A percentile compares a stretch with the other conserved stretches of the same genome.
Conservation (phyloP, 2,797 vertebrate species). For the Threskiornis aethiopicus region DNA sequence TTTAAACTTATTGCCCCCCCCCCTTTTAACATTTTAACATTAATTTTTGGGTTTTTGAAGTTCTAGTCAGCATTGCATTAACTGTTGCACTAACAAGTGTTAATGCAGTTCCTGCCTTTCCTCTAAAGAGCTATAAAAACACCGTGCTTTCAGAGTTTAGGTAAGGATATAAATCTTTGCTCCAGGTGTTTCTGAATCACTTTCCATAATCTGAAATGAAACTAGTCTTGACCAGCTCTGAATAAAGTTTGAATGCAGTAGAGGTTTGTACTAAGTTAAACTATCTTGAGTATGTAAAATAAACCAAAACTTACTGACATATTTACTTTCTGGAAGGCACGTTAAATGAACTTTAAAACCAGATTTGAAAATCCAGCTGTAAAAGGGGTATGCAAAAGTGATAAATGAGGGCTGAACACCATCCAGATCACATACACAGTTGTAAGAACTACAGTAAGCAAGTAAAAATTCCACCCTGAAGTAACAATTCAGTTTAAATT, state of each 20-base stretch:
- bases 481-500: conserved; percentile 49
- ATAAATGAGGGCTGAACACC: conserved; percentile 66
- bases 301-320: conserved; percentile 68
- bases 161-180: conserved; percentile 74
- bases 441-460: neutral
- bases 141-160: conserved; percentile 72
- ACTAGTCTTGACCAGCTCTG: conserved; percentile 49
- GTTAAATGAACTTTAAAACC: conserved; percentile 69
- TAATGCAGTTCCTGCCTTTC: conserved; percentile 79
- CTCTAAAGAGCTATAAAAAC: conserved; percentile 76
- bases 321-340: conserved; percentile 66
- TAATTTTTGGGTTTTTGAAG: conserved; percentile 54
- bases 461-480: conserved; percentile 37
- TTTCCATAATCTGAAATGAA: conserved; percentile 67
- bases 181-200: conserved; percentile 79
- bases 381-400: conserved; percentile 57
- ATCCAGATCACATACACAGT: conserved; percentile 47
- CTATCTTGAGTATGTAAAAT: conserved; percentile 60
- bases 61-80: conserved; percentile 72
- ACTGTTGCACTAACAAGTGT: conserved; percentile 74
- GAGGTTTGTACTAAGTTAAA: conserved; percentile 56
- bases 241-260: conserved; percentile 54
- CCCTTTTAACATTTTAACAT: conserved; percentile 26
- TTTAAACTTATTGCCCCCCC: neutral
- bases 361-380: conserved; percentile 74